These are phyloP conservation scores for Pocota personata DNA, from an alignment of 2,888 invertebrate species.

Conservation along the genomic window DNA sequence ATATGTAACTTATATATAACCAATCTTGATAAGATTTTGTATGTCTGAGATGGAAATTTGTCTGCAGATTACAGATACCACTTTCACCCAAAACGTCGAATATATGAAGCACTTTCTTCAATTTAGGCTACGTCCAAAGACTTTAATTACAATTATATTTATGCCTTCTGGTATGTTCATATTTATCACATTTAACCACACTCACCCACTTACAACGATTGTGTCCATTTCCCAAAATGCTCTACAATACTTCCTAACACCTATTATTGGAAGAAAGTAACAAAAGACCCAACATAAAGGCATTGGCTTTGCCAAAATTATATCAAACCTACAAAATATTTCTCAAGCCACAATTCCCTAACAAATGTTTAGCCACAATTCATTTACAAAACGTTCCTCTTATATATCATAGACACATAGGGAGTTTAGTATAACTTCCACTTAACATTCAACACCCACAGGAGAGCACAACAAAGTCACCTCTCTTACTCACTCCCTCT, in stretches of 20 bases:
- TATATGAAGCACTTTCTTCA: not conserved
- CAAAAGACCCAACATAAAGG: not conserved
- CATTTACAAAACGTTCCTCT: slow-evolving; percentile 23
- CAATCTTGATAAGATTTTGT: no score
- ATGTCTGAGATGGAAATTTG: no score
- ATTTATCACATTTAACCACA: slow-evolving; percentile 7
- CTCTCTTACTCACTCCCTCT: not conserved
- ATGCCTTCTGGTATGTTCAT: not conserved
- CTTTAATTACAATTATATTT: not conserved
- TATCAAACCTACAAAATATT: slow-evolving; percentile 1
- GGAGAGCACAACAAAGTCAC: not conserved
- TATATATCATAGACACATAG: not conserved
- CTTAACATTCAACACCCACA: not conserved
- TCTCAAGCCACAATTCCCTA: not conserved
- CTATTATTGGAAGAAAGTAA: not conserved
- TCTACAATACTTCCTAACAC: not conserved
- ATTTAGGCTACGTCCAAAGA: not conserved
- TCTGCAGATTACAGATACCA: no score
- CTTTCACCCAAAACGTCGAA: not conserved
- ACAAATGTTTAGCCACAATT: slow-evolving; percentile 30
- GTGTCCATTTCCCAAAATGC: not conserved
- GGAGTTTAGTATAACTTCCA: not conserved
- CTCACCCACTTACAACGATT: not conserved
- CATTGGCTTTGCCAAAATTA: slow-evolving; percentile 26
- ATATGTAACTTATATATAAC: no score